These are phyloP conservation scores for Halcyon smyrnensis DNA, from an alignment of 2,797 vertebrate genomes.

Conservation along the genomic window DNA sequence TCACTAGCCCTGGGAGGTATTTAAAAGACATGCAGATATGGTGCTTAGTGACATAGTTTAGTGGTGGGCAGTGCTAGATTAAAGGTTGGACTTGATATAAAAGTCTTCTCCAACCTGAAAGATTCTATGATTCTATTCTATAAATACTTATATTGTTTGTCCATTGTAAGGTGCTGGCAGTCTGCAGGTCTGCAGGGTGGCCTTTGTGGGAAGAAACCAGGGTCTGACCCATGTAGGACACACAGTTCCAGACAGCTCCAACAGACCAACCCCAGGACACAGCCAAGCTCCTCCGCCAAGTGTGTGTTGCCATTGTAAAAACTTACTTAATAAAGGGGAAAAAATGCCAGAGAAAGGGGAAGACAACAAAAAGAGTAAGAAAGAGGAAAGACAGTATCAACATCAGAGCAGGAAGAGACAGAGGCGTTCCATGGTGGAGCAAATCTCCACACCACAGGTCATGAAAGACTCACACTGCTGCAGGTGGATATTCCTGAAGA, in stretches of 20 bases:
- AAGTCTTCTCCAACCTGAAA: background rate
- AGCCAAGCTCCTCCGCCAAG: background rate
- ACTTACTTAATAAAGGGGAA: background rate
- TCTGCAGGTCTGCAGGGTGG: fast-evolving
- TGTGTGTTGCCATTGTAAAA: background rate
- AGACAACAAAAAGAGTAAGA: background rate
- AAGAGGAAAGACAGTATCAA: background rate
- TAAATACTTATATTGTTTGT: background rate
- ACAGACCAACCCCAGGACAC: fast-evolving
- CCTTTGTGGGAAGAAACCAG: background rate
- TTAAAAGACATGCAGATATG: background rate
- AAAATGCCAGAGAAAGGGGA: background rate
- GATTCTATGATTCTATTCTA: too few species aligned
- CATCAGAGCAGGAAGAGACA: background rate
- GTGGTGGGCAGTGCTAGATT: background rate
- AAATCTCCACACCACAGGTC: background rate
- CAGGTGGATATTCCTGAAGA: background rate
- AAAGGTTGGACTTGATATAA: background rate
- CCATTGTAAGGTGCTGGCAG: background rate
- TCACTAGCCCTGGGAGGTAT: background rate
- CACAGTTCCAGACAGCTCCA: background rate
- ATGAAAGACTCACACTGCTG: fast-evolving
- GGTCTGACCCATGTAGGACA: background rate
- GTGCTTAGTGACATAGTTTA: background rate
- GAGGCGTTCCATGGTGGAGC: background rate